Evolutionary conservation across 2,888 invertebrate species (phyloP), one percentile per base, ranked within the genome.

Genomic region (Lochmaea capreae): DNA sequence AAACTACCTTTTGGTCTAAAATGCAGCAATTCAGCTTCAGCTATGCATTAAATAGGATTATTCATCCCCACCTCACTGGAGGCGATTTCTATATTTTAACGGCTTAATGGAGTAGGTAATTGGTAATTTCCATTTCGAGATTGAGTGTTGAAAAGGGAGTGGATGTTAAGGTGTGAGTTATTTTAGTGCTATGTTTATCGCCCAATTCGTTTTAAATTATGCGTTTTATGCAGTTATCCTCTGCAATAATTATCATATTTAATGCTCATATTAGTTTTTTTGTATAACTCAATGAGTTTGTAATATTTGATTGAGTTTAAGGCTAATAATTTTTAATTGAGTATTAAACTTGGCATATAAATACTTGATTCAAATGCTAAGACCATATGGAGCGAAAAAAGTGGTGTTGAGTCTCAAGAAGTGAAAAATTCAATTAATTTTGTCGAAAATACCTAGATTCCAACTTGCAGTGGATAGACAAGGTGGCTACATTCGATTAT

Each of bases 91-190:
- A 71, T 71, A 71, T 71, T 71, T 71, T 65, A 71, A 71, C 65
- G 16, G 70, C 65, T 71, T 71, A 71, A 71, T 71, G 70, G 70
- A 46, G 65, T 71, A 71, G 22, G 70, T 71, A 71, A 71, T 71
- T 71, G 70, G 70, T 65, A 71, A 71, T 71, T 71, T 71, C 70
- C 70, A 71, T 71, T 71, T 71, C 58, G 58, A 71, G 70, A 71
- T 71, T 43, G 57, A 71, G 65, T 65, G 65, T 33, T 54, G 46
- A 65, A 71, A 58, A n/a, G 58, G 57, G 65, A 65, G 42, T 46
- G 49, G 58, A 71, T 16, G 39, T 71, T 63, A 49, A 65, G 42
- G 57, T 54, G 65, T 71, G 39, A 71, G 57, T 70, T 70, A 65
- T 70, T 65, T 70, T 65, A 65, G 18, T 65, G 70, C 49, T 63